Evolutionary conservation across 2,797 vertebrate species (phyloP).

Genomic region (Acrossocheilus fasciatus): DNA sequence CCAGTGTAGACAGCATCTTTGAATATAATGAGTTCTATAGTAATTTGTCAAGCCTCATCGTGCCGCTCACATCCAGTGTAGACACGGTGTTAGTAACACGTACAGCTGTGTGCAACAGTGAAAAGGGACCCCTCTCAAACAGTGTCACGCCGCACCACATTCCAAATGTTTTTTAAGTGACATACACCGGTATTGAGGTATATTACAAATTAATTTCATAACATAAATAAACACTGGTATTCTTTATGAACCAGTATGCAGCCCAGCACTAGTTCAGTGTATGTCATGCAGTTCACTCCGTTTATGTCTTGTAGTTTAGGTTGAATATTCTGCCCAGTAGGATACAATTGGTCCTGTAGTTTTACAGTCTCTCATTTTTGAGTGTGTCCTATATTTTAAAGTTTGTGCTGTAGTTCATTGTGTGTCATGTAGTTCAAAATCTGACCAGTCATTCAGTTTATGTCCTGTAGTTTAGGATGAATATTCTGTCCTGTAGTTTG

Average conservation of each 20-base stretch:
- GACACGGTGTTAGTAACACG: not conserved
- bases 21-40: not conserved
- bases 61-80: not conserved
- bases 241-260: no score
- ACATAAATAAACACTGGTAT: no score
- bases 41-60: no score
- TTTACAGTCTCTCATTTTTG: no score
- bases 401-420: not conserved
- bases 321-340: no score
- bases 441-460: not conserved
- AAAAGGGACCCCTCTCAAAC: not conserved
- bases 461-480: not conserved
- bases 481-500: not conserved
- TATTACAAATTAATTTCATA: not conserved
- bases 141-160: rapidly evolving
- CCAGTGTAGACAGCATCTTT: not conserved
- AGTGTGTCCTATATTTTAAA: not conserved
- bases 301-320: not conserved
- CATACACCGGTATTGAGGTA: not conserved
- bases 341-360: no score
- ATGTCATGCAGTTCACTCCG: not conserved
- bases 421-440: not conserved
- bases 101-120: not conserved
- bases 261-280: no score
- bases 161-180: not conserved